These are phyloP conservation scores for Plecturocebus donacophilus DNA, from an alignment of 2,113 vertebrate genomes.

Conservation along the genomic window DNA sequence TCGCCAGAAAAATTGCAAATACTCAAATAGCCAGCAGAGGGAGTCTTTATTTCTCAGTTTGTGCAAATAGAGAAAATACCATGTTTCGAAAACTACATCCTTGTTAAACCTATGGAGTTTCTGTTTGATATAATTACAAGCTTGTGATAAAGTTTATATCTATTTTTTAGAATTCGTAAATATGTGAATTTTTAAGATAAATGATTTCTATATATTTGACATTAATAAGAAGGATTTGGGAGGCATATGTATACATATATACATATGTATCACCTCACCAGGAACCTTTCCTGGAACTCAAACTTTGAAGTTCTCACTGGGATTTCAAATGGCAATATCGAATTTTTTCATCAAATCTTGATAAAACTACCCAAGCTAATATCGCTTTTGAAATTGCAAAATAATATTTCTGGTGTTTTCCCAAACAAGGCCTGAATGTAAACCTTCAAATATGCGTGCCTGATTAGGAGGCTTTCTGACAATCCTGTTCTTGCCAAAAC, in stretches of 20 bases:
- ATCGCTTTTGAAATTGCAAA: slow-evolving; percentile 3
- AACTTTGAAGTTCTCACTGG: not conserved
- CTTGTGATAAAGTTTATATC: not conserved
- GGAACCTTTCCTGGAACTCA: not conserved
- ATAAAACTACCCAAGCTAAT: not conserved
- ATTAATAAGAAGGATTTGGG: not conserved
- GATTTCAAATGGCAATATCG: not conserved
- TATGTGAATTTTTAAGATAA: slow-evolving; percentile 26
- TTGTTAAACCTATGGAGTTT: not conserved
- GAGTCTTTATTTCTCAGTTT: slow-evolving; percentile 54
- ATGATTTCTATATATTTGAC: not conserved
- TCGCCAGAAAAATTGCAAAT: not conserved
- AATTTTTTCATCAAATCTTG: slow-evolving; percentile 15
- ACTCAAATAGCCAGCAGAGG: slow-evolving; percentile 74
- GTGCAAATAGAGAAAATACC: not conserved
- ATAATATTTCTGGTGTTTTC: not conserved
- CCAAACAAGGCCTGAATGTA: not conserved
- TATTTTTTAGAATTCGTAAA: not conserved
- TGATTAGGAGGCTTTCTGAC: not conserved
- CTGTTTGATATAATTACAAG: not conserved
- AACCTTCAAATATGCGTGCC: not conserved
- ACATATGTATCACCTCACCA: not conserved
- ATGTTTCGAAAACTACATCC: not conserved
- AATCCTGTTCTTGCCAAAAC: not conserved
- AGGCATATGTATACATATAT: too few relatives aligned